Evolutionary conservation across 2,888 invertebrate species (phyloP), one percentile per base, ranked within the genome.

Genomic region (Xanthostigma xanthostigma): DNA sequence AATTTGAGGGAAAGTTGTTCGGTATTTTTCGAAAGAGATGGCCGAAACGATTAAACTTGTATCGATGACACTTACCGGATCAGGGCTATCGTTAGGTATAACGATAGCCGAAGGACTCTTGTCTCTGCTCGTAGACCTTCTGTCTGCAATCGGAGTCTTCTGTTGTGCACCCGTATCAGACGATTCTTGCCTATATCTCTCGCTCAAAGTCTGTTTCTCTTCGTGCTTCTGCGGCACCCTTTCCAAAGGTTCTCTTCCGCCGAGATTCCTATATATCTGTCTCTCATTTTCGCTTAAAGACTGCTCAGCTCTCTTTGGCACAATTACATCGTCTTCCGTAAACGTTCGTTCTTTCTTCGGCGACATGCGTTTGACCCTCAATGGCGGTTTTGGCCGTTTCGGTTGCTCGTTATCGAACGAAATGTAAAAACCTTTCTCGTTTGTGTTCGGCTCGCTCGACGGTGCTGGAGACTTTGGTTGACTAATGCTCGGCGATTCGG

Each of bases 321-420:
- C 36, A 36, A 17, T 43, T 33, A 43, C 10, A 9, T 48, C 48
- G 6, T 48, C 48, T 33, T 40, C 46, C 13, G 41, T 14, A 50
- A 65, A 66, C 48, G 66, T 65, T 45, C 67, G 62, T 57, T 87
- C 86, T 65, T 87, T 88, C 61, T 84, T 83, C 1, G 88, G 87
- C 8, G 87, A 87, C 36, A 71, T 72, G 50, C 80, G 75, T 63
- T 87, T 88, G 50, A 75, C 75, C 54, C 91, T 72, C 46, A 92
- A 69, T 12, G 89, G 88, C 2, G 92, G 93, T 65, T 93, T 93
- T 12, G 91, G 89, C 60, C 90, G 75, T 63, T 87, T 88, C 12
- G 91, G 90, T 58, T 82, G 81, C 49, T 88, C 88, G 63, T 86
- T 83, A 63, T 92, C 92, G 64, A 95, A 92, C 45, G 91, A 88